Evolutionary conservation across 2,888 invertebrate species (phyloP), one percentile per base, ranked within the genome.

Genomic region (Alloscopus bannaensis): DNA sequence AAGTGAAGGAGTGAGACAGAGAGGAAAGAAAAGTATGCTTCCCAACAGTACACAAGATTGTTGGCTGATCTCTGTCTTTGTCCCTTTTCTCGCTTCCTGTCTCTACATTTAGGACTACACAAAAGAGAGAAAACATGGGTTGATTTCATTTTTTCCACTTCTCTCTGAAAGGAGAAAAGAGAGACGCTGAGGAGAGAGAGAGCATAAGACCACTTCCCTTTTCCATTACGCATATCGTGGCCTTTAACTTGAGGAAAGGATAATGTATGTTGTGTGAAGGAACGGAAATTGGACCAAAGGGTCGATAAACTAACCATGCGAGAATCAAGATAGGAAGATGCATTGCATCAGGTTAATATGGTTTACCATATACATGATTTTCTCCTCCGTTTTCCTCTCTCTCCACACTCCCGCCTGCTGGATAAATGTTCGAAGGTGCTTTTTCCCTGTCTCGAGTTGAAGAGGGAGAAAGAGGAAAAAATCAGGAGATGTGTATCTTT

Each of bases 271-370:
- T 68, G 42, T 62, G 60, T 55, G 60, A 68, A 60, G 36, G 60
- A 60, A 69, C 76, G 76, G 76, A 76, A 76, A 76, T 76, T 68
- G 76, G 62, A 76, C 47, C 50, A 29, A 62, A 62, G 52, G 76
- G 68, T 66, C 66, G 71, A 66, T 72, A 79, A 79, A 79, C 66
- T 60, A 70, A 13, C 52, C 29, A 20, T 40, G 29, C 60, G 31
- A 52, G 45, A 60, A 45, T 50, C 47, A 52, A 47, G 50, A 31
- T 31, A 60, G 47, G 24, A 31, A 62, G 71, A 71, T 60, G 71
- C 62, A 71, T 62, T 50, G 40, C 40, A 42, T 2, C 57, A 28
- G 8, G 36, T 57, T 57, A 45, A 16, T 16, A 11, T 55, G n/a
- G 26, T 24, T 55, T 55, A 31, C 40, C n/a, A n/a, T n/a, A n/a